Base-by-base conservation (phyloP, 2,797 vertebrate genomes). In the Okamejei kenojei region DNA sequence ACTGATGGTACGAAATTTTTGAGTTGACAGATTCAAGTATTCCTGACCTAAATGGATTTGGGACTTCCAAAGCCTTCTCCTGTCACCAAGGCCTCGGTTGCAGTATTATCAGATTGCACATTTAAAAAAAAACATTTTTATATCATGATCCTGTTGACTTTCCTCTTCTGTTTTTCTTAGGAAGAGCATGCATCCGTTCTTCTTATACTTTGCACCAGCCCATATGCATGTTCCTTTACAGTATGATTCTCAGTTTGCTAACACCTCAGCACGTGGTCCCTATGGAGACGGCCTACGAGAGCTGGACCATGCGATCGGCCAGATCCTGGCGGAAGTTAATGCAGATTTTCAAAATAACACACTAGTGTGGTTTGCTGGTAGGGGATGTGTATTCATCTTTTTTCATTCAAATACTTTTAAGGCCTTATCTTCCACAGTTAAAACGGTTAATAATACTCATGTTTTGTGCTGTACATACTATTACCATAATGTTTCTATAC, bases 191-290 rank as follows among this genome's bases (percentile, higher is more conserved):
- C 96, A 95, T 79, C 98, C 99, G 4, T 99, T 97, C 95, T 96
- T 99, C 94, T 96, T 99, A 11, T 99, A 98, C 80, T 93, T 99
- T 93, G 98, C 97, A 0, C 94, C 98, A 94, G 97, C 98, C 80
- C 99, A 99, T 93, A 98, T 99, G 98, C 99, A 99, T 0, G 98
- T 99, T 35, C 99, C 99, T 0, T 95, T 99, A 93, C 94, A 97
- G 21, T 95, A 94, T 4, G 73, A 95, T 0, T 92, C 13, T 0
- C 68, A 0, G 0, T 90, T 94, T 3, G 94, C 94, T 0, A 65
- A 94, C 1, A 13, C 61, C 0, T 5, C 7, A 7, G 93, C 45
- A n/a, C 93, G 1, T 58, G 93, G 84, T 26, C 94, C 95, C 0
- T 99, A 98, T 0, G 84, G 95, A 11, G 96, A 96, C 0, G 94